Percentiles rank a stretch among this genome's conserved stretches.
Evolutionary conservation across 1,140 invertebrate species (phyloP).

Genomic region (Caenorhabditis tropicalis): DNA sequence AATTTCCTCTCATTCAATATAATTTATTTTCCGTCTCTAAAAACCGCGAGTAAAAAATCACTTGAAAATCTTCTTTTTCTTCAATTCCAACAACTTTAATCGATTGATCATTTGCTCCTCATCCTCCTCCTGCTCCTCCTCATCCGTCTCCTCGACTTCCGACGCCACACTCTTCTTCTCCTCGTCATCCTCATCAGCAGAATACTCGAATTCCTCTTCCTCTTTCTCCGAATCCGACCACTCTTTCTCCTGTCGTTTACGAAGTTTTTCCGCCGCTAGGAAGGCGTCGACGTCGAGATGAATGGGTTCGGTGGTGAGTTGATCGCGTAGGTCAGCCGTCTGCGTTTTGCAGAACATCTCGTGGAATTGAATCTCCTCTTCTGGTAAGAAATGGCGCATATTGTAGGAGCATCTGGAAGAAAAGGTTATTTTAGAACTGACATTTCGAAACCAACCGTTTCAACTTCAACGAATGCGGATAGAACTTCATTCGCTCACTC

Average conservation of each 20-base stretch:
- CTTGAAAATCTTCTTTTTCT: background rate
- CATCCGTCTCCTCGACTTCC: background rate
- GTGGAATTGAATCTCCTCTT: background rate
- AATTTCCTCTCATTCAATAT: too few species aligned
- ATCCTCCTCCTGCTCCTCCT: background rate
- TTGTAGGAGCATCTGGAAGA: conserved; percentile 1
- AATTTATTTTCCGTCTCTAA: too few species aligned
- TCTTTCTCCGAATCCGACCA: background rate
- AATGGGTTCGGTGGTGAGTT: background rate
- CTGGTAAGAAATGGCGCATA: background rate
- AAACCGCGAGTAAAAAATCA: too few species aligned
- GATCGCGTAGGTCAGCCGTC: background rate
- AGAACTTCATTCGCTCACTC: background rate
- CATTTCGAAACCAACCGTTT: too few species aligned
- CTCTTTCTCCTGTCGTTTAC: background rate
- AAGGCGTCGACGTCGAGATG: background rate
- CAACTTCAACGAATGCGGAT: background rate
- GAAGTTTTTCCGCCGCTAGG: background rate
- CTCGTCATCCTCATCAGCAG: background rate
- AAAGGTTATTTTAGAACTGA: background rate
- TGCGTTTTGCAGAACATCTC: background rate
- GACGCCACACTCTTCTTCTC: background rate
- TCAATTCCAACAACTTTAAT: background rate
- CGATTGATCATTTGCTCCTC: background rate
- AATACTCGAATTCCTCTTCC: background rate